Conservation (phyloP, 2,113 vertebrate genomes). For the Recurvirostra avosetta region DNA sequence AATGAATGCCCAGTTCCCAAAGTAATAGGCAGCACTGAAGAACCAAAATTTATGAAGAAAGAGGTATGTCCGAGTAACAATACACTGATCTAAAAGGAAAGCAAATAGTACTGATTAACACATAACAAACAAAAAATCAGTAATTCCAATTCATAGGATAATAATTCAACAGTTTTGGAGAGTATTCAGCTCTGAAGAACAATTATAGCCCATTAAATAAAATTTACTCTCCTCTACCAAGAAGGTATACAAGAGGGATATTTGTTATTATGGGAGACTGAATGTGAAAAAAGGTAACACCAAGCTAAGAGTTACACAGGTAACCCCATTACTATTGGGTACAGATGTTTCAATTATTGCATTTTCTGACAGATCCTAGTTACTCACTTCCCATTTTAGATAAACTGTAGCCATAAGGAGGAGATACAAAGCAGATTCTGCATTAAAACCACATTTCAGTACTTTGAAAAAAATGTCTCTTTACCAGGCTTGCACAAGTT, state of each 20-base stretch:
- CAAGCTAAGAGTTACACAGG: neutral
- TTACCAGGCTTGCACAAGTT: neutral
- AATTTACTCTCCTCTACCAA: neutral
- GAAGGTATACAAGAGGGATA: neutral
- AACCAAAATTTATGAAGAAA: conserved; percentile 99
- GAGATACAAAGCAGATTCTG: neutral
- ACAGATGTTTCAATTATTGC: neutral
- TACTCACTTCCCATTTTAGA: neutral
- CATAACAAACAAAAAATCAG: neutral
- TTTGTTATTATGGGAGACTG: neutral
- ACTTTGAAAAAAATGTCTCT: rapidly evolving
- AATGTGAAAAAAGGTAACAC: neutral
- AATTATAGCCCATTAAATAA: neutral
- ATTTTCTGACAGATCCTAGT: neutral
- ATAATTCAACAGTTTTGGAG: neutral
- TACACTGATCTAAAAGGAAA: conserved; percentile 88
- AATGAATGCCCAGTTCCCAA: conserved; percentile 98
- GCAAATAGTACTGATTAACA: neutral
- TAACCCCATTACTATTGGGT: neutral
- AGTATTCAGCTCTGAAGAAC: neutral
- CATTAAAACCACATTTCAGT: neutral
- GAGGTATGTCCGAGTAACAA: conserved; percentile 90
- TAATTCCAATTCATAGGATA: neutral
- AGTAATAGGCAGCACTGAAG: conserved; percentile 96
- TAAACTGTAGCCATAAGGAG: neutral